phyloP scores from a whole-genome alignment of 2,113 vertebrate genomes.

The Heloderma charlesbogerti region DNA sequence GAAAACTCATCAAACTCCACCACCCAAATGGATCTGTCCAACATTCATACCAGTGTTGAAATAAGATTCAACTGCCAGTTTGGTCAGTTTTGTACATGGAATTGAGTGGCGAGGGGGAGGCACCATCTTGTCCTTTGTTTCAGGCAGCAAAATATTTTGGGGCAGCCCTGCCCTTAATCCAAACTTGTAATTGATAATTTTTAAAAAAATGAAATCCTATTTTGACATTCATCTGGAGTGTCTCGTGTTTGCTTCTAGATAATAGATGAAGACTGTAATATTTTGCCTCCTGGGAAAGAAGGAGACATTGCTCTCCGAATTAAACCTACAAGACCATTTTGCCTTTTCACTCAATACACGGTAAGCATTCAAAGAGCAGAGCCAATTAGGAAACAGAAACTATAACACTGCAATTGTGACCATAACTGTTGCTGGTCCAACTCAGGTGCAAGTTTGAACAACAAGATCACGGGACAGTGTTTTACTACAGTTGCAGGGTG shows the following conservation, averaged over 20 bases:
- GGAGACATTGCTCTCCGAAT: slow-evolving; percentile 83
- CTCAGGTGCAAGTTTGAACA: neutral
- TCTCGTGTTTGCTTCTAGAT: slow-evolving; percentile 75
- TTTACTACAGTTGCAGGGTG: neutral
- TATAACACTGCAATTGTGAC: neutral
- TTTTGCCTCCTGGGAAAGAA: slow-evolving; percentile 80
- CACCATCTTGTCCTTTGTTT: too few species aligned
- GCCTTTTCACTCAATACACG: slow-evolving; percentile 82
- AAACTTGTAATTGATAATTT: neutral
- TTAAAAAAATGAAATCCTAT: neutral
- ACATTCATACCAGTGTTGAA: too few species aligned
- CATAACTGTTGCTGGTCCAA: neutral
- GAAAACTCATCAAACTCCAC: too few species aligned
- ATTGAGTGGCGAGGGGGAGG: too few species aligned
- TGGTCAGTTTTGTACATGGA: too few species aligned
- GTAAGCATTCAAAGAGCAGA: slow-evolving; percentile 64
- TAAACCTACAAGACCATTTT: slow-evolving; percentile 74
- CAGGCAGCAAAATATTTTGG: too few species aligned
- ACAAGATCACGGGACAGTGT: neutral
- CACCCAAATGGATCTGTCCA: too few species aligned
- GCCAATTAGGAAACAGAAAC: neutral
- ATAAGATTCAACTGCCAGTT: too few species aligned
- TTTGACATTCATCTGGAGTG: neutral
- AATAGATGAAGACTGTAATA: slow-evolving; percentile 77
- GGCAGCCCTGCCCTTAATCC: neutral